Evolutionary conservation across 2,113 vertebrate species (phyloP).

Genomic region (Brachypteracias leptosomus): DNA sequence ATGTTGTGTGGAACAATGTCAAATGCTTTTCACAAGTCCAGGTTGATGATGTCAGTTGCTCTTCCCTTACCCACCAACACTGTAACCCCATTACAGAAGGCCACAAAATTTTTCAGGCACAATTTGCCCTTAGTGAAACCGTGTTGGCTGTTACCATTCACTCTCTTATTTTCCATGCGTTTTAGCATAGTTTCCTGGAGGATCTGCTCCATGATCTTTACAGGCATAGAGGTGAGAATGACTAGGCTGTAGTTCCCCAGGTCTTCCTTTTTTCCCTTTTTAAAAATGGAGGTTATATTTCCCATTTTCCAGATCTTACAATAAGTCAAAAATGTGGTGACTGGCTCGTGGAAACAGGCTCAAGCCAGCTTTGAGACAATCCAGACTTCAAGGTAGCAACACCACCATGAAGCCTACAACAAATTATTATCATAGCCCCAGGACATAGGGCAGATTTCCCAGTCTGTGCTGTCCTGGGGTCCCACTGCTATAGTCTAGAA

Average conservation of each 20-base stretch:
- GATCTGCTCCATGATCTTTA: neutral
- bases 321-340: neutral
- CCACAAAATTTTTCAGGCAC: neutral
- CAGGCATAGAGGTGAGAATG: neutral
- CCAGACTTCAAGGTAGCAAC: neutral
- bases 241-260: neutral
- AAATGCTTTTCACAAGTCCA: neutral
- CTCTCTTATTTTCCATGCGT: neutral
- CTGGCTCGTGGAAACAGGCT: neutral
- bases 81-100: neutral
- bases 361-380: neutral
- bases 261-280: neutral
- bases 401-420: neutral
- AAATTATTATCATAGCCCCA: neutral
- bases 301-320: neutral
- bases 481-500: neutral
- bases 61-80: neutral
- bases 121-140: neutral
- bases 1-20: neutral
- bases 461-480: neutral
- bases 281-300: neutral
- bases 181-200: neutral
- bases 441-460: neutral
- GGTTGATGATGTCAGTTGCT: neutral
- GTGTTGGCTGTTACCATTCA: neutral